Base-by-base conservation (phyloP, 2,113 vertebrate species). In the Psettodes erumei region DNA sequence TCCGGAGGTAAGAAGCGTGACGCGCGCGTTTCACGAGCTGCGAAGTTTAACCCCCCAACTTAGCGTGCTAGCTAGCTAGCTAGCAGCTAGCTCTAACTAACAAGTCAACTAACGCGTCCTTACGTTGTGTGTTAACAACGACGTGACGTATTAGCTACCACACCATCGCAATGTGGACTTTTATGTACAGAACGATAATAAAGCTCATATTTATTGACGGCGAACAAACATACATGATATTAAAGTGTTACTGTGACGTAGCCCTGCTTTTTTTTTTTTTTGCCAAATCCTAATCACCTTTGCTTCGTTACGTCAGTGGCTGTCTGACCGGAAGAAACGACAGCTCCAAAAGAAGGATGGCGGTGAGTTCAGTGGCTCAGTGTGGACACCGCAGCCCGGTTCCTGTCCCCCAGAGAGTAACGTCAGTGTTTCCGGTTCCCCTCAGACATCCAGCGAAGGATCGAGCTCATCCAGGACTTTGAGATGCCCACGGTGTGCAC, bases 391-490 rank as follows among this genome's bases (percentile, higher is more conserved):
- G n/a, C n/a, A n/a, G n/a, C n/a, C n/a, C n/a, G n/a, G n/a, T n/a
- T n/a, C n/a, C n/a, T n/a, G n/a, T n/a, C n/a, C n/a, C n/a, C n/a
- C n/a, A n/a, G n/a, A n/a, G n/a, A n/a, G n/a, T n/a, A n/a, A 10
- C 38, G 2, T 15, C 2, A 7, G 51, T 59, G 18, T 50, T 54
- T 58, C 18, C 43, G 1, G n/a, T 61, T 25, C 4, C 45, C 58
- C 43, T 1, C 77, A 99, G 98, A 97, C 84, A 88, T 99, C 84
- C 96, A 95, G 23, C 96, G 95, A 68, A 96, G 98, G 92, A 99
- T 99, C 60, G 97, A 99, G 83, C 98, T 99, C 74, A 98, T 99
- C 87, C 98, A 99, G 80, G 98, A 99, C 83, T 99, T 99, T 92
- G 96, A 98, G 86, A 99, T 99, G 98, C 98, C 98, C 38, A 98